Percentiles rank a stretch among this genome's conserved stretches.
Evolutionary conservation across 2,113 vertebrate species (phyloP).

Genomic region (Mirounga angustirostris): DNA sequence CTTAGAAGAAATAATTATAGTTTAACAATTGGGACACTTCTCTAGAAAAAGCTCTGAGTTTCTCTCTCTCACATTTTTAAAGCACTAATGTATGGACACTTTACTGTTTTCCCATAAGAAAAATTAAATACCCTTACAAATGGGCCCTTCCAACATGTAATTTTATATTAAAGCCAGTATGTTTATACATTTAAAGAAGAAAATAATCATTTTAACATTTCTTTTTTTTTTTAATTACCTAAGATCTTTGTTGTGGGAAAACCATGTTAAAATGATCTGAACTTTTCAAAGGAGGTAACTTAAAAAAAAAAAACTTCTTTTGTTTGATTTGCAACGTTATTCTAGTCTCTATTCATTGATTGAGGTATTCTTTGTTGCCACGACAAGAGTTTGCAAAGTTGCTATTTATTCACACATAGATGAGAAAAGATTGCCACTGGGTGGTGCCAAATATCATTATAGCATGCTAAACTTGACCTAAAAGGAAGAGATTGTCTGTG

Average conservation of each 20-base stretch:
- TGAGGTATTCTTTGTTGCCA: background rate
- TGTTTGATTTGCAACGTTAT: slow-evolving; percentile 34
- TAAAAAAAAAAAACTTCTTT: slow-evolving; percentile 14
- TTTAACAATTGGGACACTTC: background rate
- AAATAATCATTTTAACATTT: background rate
- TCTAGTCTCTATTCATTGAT: background rate
- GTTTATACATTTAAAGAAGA: background rate
- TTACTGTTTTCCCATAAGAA: slow-evolving; percentile 16
- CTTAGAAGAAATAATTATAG: slow-evolving; percentile 27
- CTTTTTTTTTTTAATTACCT: background rate
- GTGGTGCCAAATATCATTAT: background rate
- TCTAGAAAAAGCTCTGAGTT: background rate
- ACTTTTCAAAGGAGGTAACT: background rate
- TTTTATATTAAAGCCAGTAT: slow-evolving; percentile 47
- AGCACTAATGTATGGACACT: background rate
- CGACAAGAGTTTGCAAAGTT: slow-evolving; percentile 34
- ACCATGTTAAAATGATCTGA: slow-evolving; percentile 15
- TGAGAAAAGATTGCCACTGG: slow-evolving; percentile 21
- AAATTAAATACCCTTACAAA: background rate
- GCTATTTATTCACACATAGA: background rate
- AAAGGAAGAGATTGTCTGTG: background rate
- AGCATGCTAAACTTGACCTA: background rate
- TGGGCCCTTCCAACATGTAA: background rate
- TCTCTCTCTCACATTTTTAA: background rate
- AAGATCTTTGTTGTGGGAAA: background rate